Evolutionary conservation across 1,140 invertebrate genomes (phyloP), one percentile per base, ranked within the genome.

Genomic region (Danaus melanippus): DNA sequence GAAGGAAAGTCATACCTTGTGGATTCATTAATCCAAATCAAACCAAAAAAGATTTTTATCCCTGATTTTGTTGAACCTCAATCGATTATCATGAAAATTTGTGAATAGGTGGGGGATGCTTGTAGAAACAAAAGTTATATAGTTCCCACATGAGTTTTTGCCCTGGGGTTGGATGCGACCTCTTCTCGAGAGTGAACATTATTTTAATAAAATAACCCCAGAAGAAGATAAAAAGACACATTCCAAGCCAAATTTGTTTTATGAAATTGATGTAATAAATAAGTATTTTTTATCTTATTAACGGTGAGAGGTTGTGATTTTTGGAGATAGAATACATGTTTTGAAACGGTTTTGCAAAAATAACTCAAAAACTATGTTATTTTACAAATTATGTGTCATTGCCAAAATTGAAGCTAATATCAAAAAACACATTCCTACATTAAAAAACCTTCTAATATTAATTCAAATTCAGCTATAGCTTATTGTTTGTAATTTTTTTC

Each of bases 181-280:
- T 21, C 17, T 21, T 21, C 17, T 21, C 17, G 17, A 21, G 17
- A 21, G 17, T 5, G 17, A 21, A 2, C 17, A 2, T 21, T 21
- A 21, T 21, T 21, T 21, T 21, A 21, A 21, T 21, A 21, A 21
- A 21, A 21, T 2, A 2, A 21, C 1, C 46, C n/a, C 11, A 8
- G 10, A n/a, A 45, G n/a, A 12, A 6, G 44, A 45, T 45, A 45
- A 12, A 45, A 8, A n/a, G 9, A 45, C 44, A 9, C 8, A 45
- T n/a, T 45, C 44, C 15, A 10, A 45, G 44, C 44, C 8, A 45
- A 45, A 45, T 45, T 45, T 45, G 44, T 45, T 45, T 12, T 45
- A 45, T 45, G n/a, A 45, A 45, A 10, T 45, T 45, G 8, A 10
- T 45, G 10, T 8, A 45, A 45, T 8, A 10, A 45, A 45, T 45